Evolutionary conservation across 1,140 invertebrate genomes (phyloP), one percentile per base, ranked within the genome.

Genomic region (Harlomillsia oculata): DNA sequence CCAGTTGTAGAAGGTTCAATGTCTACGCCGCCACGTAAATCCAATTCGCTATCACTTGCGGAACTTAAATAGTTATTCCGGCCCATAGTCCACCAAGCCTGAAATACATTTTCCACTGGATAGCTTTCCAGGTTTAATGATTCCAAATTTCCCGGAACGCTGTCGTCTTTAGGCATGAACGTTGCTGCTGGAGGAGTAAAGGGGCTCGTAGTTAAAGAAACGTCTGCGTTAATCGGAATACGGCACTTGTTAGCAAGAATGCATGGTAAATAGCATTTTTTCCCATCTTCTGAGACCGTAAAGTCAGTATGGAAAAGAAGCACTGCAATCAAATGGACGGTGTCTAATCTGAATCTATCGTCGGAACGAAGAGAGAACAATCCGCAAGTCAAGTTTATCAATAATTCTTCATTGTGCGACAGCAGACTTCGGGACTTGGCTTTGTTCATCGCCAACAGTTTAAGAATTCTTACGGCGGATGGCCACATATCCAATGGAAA

Each of bases 81-180:
- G 3, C 44, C 44, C 2, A 46, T 30, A 0, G 44, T 46, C 44
- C 44, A 46, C 44, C 44, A 46, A 2, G 44, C 20, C 13, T 46
- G 29, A 20, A 46, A 46, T 5, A 46, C 21, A 32, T 46, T 46
- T 46, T 46, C 44, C 44, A 46, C 34, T 5, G 44, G 44, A n/a
- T 30, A 46, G n/a, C 34, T 46, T 16, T 13, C 26, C 20, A 46
- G 34, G 1, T n/a, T 46, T 16, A 30, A 30, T 18, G 18, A 20
- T 5, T 46, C 26, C n/a, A n/a, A n/a, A n/a, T n/a, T n/a, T n/a
- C n/a, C n/a, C n/a, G n/a, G n/a, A n/a, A n/a, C n/a, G n/a, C n/a
- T n/a, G n/a, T n/a, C n/a, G 4, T 46, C 28, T 0, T 5, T 16
- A 20, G 29, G 11, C 14, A 30, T 20, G 1, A 16, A n/a, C 13